phyloP scores from a whole-genome alignment of 2,888 invertebrate genomes.

The Ochropleura leucogaster region DNA sequence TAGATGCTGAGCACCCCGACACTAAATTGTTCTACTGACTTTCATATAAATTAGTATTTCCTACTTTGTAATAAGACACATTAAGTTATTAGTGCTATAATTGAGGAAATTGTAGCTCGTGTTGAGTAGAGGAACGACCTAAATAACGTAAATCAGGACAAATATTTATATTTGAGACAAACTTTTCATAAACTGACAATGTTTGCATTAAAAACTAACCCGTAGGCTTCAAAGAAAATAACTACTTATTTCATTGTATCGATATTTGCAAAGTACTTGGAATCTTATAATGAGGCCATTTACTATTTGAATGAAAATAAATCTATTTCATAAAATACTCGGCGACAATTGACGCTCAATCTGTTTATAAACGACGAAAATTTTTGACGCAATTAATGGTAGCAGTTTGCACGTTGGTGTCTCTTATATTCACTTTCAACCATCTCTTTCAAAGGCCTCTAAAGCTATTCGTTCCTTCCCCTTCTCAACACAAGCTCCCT shows the following conservation, averaged over 20 bases:
- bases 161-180: background rate
- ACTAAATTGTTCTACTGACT: slow-evolving; percentile 33
- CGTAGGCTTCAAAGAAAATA: background rate
- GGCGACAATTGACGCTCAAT: background rate
- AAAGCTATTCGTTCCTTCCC: background rate
- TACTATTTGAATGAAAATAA: background rate
- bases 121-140: background rate
- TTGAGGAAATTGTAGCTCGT: slow-evolving; percentile 9
- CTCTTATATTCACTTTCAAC: no score
- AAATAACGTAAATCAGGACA: background rate
- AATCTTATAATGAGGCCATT: no score
- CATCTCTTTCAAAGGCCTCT: background rate
- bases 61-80: slow-evolving; percentile 37
- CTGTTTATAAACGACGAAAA: background rate
- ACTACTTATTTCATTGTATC: no score
- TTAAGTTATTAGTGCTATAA: slow-evolving; percentile 31
- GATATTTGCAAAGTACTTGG: background rate
- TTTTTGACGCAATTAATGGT: background rate
- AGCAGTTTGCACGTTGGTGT: background rate
- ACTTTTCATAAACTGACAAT: background rate
- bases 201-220: background rate
- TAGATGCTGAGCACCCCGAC: background rate
- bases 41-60: slow-evolving; percentile 32
- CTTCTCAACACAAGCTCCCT: slow-evolving; percentile 16
- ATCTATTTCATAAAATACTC: background rate